Evolutionary conservation across 2,797 vertebrate species (phyloP).

Genomic region (Falco biarmicus): DNA sequence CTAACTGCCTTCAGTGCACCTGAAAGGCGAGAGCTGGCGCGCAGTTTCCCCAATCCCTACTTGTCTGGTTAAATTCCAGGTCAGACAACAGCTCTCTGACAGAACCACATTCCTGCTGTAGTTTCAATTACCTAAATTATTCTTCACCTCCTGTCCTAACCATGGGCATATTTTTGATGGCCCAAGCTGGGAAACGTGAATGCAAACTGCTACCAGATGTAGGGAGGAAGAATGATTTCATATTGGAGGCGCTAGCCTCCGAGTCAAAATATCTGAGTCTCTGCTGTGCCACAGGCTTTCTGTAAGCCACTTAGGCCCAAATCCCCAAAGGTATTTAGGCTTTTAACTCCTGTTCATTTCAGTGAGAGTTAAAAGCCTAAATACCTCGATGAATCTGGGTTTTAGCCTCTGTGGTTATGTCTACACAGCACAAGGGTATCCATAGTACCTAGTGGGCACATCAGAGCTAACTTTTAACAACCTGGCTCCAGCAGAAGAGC

Average conservation of each 20-base stretch:
- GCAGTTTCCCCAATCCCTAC: conserved; percentile 5
- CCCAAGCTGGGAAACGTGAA: conserved; percentile 50
- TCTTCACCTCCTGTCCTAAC: conserved; percentile 67
- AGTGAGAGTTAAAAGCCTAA: conserved; percentile 67
- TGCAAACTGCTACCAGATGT: conserved; percentile 71
- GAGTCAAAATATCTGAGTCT: conserved; percentile 25
- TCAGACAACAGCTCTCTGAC: conserved; percentile 59
- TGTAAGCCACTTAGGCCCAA: conserved; percentile 70
- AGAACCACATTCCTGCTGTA: conserved; percentile 68
- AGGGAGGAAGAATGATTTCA: conserved; percentile 45
- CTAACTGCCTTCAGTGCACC: conserved; percentile 47
- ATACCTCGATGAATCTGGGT: conserved; percentile 19
- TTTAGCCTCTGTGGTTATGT: conserved; percentile 34
- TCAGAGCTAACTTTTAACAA: background rate
- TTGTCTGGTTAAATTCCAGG: conserved; percentile 71
- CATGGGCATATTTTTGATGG: conserved; percentile 61
- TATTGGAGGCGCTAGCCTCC: background rate
- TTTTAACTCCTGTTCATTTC: conserved; percentile 69
- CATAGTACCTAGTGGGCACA: background rate
- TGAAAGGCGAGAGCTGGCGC: conserved; percentile 16
- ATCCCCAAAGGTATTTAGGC: conserved; percentile 68
- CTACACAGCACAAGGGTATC: background rate
- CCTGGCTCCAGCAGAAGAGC: background rate
- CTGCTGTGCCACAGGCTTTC: conserved; percentile 52
- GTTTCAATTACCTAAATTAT: conserved; percentile 72